phyloP scores from a whole-genome alignment of 2,888 invertebrate genomes.

The Drosophila buzzatii region DNA sequence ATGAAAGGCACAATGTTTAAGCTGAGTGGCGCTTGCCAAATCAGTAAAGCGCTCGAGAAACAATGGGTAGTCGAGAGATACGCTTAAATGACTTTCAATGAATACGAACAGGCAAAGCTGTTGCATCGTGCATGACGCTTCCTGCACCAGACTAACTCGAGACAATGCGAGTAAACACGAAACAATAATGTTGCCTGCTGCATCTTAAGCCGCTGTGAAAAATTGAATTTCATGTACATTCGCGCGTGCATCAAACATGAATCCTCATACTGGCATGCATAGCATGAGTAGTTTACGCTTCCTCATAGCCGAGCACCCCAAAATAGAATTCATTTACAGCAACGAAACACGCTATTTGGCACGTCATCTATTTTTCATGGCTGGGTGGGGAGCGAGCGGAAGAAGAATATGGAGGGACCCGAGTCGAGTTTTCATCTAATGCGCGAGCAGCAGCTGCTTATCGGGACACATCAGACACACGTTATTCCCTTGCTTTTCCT shows the following conservation, averaged over 20 bases:
- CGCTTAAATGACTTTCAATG: not conserved
- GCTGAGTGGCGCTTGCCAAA: not conserved
- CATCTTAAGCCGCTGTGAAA: conserved; percentile 10
- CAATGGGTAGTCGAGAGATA: not conserved
- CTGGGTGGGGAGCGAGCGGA: not conserved
- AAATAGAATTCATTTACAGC: conserved; percentile 17
- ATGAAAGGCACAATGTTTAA: not conserved
- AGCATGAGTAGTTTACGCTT: not conserved
- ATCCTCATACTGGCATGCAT: conserved; percentile 7
- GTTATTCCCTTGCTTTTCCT: conserved; percentile 19
- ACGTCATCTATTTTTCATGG: conserved; percentile 43
- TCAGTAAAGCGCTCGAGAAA: not conserved
- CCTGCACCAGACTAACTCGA: not conserved
- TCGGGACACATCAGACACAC: conserved; percentile 47
- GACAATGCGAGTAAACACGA: not conserved
- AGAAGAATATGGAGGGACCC: not conserved
- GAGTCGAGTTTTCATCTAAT: conserved; percentile 22
- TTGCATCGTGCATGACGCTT: conserved; percentile 4
- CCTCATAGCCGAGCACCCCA: too few relatives aligned
- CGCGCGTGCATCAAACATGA: conserved; percentile 31
- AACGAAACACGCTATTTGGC: conserved; percentile 42
- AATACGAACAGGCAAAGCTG: not conserved
- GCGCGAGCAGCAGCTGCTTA: conserved; percentile 53
- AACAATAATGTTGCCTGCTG: not conserved
- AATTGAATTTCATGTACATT: conserved; percentile 30